Conservation (phyloP, 2,113 vertebrate genomes). For the Podarcis raffonei region DNA sequence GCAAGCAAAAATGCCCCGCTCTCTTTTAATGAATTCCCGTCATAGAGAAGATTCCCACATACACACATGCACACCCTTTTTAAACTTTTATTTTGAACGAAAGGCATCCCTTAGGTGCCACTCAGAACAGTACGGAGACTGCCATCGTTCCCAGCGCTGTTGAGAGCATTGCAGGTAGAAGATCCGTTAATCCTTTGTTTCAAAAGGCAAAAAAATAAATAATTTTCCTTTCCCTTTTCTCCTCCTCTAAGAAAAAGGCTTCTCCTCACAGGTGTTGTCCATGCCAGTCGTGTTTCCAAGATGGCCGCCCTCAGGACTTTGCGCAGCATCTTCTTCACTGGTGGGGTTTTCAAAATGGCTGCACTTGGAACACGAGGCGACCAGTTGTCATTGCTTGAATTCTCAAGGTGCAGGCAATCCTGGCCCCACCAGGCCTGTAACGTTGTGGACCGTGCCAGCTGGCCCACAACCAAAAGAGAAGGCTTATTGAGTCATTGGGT, state of each 20-base stretch:
- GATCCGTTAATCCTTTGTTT: background rate
- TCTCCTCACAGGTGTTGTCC: fast-evolving
- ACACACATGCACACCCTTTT: background rate
- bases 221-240: background rate
- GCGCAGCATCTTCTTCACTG: background rate
- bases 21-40: slow-evolving; percentile 44
- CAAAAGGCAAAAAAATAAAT: background rate
- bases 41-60: slow-evolving; percentile 54
- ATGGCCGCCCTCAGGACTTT: background rate
- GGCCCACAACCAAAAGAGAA: background rate
- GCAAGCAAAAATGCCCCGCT: slow-evolving; percentile 53
- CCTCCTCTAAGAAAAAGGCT: background rate
- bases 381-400: background rate
- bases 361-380: background rate
- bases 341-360: background rate
- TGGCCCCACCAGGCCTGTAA: too few relatives aligned
- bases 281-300: fast-evolving
- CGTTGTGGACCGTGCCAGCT: background rate
- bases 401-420: too few relatives aligned
- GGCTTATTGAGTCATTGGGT: too few relatives aligned
- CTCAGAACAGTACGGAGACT: background rate
- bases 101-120: slow-evolving; percentile 30
- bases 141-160: background rate
- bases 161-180: background rate
- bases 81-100: slow-evolving; percentile 23